Base-by-base conservation (phyloP, 2,888 invertebrate species). In the Cryptophagus acutangulus region DNA sequence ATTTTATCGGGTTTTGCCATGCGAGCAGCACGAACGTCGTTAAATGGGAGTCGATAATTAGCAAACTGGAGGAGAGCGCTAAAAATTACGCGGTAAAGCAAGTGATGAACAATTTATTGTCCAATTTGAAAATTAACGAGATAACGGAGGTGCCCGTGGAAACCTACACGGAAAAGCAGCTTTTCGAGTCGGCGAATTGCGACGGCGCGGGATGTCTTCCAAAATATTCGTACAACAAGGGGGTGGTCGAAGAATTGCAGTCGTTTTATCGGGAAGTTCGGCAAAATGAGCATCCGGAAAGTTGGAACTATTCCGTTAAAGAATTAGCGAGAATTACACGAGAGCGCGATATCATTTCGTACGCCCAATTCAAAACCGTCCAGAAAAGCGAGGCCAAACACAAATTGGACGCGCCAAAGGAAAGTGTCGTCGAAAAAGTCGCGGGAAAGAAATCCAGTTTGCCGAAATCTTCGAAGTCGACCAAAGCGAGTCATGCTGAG, bases 181-280 rank as follows among this genome's bases (percentile, higher is more conserved):
- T 61, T 12, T 63, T 63, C 40, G 60, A 61, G 41, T 51, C 57
- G 8, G 45, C 49, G 8, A 63, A 63, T 40, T 48, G 52, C 10
- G 44, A 46, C 25, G 49, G 37, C 25, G 40, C 41, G 18, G 46
- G 53, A 4, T 40, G 40, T 14, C 41, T 42, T 17, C 47, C 57
- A 1, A 60, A 55, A 36, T 62, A 61, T 46, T 14, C 53, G 9
- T 63, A 60, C 36, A 47, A 58, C 33, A 49, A 51, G 40, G 24
- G 43, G 1, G 35, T 58, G 9, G 50, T 62, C 5, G 47, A 44
- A 4, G 46, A 59, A 37, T 40, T 63, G 31, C 58, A 58, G 29
- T 34, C 49, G n/a, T 57, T 61, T 36, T 62, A 61, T 36, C 28
- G 45, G 2, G 33, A 41, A 12, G 50, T 58, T 2, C 48, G 40